These are phyloP conservation scores for Teleopsis dalmanni DNA, from an alignment of 1,140 invertebrate genomes.

Conservation along the genomic window DNA sequence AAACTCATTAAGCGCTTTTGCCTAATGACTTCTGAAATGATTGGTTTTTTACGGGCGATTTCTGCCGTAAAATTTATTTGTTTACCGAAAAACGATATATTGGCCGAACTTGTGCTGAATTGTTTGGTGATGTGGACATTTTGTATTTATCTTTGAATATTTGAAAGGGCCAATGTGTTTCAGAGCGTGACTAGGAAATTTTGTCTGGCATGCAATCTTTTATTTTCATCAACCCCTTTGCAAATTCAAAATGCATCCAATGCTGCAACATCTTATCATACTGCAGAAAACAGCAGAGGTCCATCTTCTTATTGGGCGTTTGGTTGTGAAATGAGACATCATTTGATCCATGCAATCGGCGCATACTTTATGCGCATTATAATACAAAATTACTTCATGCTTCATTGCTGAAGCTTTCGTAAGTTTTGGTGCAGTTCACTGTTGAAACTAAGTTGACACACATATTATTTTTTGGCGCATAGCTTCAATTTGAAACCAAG, in stretches of 20 bases:
- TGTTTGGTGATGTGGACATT: not conserved
- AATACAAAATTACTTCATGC: constrained; percentile 32
- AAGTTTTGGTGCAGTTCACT: constrained; percentile 17
- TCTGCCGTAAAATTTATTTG: too few species aligned
- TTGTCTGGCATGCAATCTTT: not conserved
- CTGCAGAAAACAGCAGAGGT: not conserved
- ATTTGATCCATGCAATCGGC: constrained; percentile 40
- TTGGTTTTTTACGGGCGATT: too few species aligned
- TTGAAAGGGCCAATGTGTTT: not conserved
- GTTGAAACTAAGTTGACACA: constrained; percentile 23
- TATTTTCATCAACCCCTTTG: not conserved
- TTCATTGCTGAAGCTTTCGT: constrained; percentile 18
- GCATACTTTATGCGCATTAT: constrained; percentile 35
- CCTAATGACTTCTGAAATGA: too few species aligned
- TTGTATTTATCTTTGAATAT: not conserved
- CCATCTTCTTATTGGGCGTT: constrained; percentile 26
- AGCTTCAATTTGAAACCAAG: constrained; percentile 16
- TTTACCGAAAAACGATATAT: not conserved
- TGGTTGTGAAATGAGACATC: constrained; percentile 16
- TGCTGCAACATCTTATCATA: not conserved
- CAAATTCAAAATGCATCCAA: not conserved
- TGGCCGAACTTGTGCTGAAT: not conserved
- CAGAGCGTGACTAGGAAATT: not conserved
- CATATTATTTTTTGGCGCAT: constrained; percentile 24
- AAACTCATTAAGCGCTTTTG: too few species aligned